A percentile compares a stretch with the other conserved stretches of the same genome.
These are phyloP conservation scores for Amblyteles armatorius DNA, from an alignment of 2,888 invertebrate species.

Conservation along the genomic window DNA sequence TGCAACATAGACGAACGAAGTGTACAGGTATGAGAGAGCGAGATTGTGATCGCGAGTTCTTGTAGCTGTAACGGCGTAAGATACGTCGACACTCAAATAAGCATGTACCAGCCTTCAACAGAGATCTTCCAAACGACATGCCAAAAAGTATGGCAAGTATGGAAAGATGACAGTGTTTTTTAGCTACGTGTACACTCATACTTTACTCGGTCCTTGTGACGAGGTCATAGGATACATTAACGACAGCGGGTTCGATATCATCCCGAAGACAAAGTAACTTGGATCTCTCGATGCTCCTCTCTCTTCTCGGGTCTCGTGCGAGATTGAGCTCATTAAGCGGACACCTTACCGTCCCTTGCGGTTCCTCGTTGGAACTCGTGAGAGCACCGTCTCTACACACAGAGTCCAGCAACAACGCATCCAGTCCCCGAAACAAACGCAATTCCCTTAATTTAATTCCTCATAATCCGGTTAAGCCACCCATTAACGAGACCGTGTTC, in stretches of 20 bases:
- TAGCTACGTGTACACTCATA: neutral
- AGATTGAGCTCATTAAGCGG: constrained; percentile 73
- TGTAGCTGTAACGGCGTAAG: neutral
- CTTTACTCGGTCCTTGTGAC: constrained; percentile 5
- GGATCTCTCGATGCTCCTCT: constrained; percentile 1
- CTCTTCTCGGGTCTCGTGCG: constrained; percentile 17
- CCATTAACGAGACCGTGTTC: constrained; percentile 76
- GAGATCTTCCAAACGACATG: neutral
- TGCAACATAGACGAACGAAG: neutral
- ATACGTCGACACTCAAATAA: neutral
- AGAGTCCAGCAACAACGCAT: constrained; percentile 13
- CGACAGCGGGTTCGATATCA: constrained; percentile 46
- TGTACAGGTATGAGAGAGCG: neutral
- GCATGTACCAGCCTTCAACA: neutral
- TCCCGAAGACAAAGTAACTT: constrained; percentile 24
- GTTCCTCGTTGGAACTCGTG: constrained; percentile 53
- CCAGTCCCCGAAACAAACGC: constrained; percentile 75
- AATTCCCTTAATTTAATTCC: constrained; percentile 80
- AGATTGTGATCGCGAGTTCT: neutral
- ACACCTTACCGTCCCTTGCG: constrained; percentile 63
- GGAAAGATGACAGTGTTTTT: neutral
- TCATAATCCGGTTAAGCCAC: constrained; percentile 80
- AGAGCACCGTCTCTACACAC: neutral
- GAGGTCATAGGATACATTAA: constrained; percentile 55
- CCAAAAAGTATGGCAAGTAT: neutral